Evolutionary conservation across 1,140 invertebrate genomes (phyloP).

Genomic region (Pectinophora gossypiella): DNA sequence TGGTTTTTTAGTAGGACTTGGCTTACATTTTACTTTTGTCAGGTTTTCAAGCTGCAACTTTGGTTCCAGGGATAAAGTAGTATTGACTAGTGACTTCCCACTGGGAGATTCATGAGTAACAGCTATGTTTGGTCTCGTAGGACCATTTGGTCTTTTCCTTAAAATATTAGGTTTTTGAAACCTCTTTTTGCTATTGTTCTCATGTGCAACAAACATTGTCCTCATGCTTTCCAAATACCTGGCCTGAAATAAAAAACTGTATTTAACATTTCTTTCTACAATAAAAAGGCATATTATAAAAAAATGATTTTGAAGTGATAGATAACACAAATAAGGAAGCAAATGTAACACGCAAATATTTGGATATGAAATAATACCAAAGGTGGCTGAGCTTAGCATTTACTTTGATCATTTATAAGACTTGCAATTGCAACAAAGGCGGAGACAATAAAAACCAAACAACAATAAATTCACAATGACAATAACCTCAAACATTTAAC

Average conservation of each 20-base stretch:
- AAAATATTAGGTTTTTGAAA: slow-evolving; percentile 63
- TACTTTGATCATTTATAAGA: too few relatives aligned
- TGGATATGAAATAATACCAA: too few relatives aligned
- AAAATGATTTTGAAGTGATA: too few relatives aligned
- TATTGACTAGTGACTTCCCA: slow-evolving; percentile 22
- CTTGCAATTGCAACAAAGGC: too few relatives aligned
- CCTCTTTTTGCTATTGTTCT: slow-evolving; percentile 48
- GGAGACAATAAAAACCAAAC: too few relatives aligned
- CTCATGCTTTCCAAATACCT: background rate
- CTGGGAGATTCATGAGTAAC: slow-evolving; percentile 24
- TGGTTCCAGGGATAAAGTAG: slow-evolving; percentile 14
- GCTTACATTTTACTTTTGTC: background rate
- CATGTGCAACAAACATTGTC: slow-evolving; percentile 53
- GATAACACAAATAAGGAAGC: too few relatives aligned
- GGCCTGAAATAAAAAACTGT: background rate
- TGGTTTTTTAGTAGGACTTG: background rate
- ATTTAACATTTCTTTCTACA: too few relatives aligned
- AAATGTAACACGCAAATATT: too few relatives aligned
- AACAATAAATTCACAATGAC: too few relatives aligned
- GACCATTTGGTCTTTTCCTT: slow-evolving; percentile 36
- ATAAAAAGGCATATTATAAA: too few relatives aligned
- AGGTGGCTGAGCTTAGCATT: too few relatives aligned
- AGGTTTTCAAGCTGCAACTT: slow-evolving; percentile 1
- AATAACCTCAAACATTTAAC: too few relatives aligned
- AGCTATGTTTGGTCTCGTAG: slow-evolving; percentile 15